Evolutionary conservation across 1,140 invertebrate species (phyloP).

Genomic region (Conus betulinus): DNA sequence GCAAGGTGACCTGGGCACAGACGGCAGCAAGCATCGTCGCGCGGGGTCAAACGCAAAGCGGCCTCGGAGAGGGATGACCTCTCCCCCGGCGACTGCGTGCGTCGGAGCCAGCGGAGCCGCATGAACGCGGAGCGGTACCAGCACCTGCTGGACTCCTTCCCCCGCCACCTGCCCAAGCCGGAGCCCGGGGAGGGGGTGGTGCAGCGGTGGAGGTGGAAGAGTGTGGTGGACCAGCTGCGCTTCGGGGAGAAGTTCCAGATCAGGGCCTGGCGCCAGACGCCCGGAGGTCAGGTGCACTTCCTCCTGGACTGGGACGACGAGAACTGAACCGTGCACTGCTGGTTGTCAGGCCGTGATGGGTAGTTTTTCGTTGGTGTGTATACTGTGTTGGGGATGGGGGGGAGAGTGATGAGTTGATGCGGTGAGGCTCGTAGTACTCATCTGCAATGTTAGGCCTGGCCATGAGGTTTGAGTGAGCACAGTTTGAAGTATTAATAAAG

Average conservation of each 20-base stretch:
- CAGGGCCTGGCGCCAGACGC: slow-evolving; percentile 83
- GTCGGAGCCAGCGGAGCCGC: slow-evolving; percentile 23
- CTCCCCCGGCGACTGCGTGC: background rate
- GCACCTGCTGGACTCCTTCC: slow-evolving; percentile 32
- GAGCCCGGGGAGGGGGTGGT: background rate
- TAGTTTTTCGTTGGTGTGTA: too few relatives aligned
- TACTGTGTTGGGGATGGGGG: too few relatives aligned
- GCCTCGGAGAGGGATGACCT: too few relatives aligned
- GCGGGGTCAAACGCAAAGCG: too few relatives aligned
- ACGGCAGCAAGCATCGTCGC: background rate
- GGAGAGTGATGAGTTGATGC: too few relatives aligned
- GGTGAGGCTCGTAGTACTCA: too few relatives aligned
- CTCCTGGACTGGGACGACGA: slow-evolving; percentile 89
- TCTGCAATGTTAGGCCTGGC: too few relatives aligned
- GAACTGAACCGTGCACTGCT: background rate
- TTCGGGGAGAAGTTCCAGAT: slow-evolving; percentile 88
- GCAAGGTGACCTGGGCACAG: too few relatives aligned
- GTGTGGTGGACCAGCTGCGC: slow-evolving; percentile 87
- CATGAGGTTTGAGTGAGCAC: too few relatives aligned
- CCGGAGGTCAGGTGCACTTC: slow-evolving; percentile 87
- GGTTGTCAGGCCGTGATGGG: too few relatives aligned
- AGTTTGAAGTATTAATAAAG: too few relatives aligned
- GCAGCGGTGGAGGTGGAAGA: slow-evolving; percentile 82
- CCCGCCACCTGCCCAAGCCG: slow-evolving; percentile 19
- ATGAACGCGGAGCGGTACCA: slow-evolving; percentile 26